A percentile compares a stretch with the other conserved stretches of the same genome.
These are phyloP conservation scores for Cathartes aura DNA, from an alignment of 2,113 vertebrate species.

Conservation along the genomic window DNA sequence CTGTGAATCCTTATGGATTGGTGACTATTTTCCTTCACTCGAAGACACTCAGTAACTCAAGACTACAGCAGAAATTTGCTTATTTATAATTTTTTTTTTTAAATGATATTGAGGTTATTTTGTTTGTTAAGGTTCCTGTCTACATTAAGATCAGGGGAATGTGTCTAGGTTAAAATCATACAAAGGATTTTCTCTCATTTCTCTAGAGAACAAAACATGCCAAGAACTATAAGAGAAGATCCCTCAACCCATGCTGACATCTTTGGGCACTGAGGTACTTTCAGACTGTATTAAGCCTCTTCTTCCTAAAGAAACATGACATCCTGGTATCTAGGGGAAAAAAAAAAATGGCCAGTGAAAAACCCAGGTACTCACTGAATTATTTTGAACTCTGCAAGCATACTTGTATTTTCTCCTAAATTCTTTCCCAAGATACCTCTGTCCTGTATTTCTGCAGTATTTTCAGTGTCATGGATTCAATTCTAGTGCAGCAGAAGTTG, in stretches of 20 bases:
- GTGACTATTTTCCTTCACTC: background rate
- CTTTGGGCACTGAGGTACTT: slow-evolving; percentile 43
- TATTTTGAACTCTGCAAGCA: background rate
- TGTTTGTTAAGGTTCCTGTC: background rate
- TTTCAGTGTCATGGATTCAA: background rate
- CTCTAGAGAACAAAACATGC: slow-evolving; percentile 43
- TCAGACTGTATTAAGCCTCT: slow-evolving; percentile 43
- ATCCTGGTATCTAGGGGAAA: background rate
- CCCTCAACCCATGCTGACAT: slow-evolving; percentile 8
- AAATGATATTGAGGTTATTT: background rate
- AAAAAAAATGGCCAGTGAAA: background rate
- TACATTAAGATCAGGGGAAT: background rate
- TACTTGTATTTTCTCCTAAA: background rate
- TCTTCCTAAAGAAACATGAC: slow-evolving; percentile 60
- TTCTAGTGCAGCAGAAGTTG: background rate
- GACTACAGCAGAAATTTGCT: background rate
- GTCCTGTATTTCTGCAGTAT: background rate
- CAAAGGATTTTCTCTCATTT: slow-evolving; percentile 6
- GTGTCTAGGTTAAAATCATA: background rate
- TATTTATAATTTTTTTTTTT: background rate
- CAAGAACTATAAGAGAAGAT: slow-evolving; percentile 51
- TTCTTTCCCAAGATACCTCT: background rate
- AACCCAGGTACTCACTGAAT: background rate
- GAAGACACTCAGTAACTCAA: background rate
- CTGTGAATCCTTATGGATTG: background rate